Evolutionary conservation across 2,113 vertebrate species (phyloP).

Genomic region (Oxyura jamaicensis): DNA sequence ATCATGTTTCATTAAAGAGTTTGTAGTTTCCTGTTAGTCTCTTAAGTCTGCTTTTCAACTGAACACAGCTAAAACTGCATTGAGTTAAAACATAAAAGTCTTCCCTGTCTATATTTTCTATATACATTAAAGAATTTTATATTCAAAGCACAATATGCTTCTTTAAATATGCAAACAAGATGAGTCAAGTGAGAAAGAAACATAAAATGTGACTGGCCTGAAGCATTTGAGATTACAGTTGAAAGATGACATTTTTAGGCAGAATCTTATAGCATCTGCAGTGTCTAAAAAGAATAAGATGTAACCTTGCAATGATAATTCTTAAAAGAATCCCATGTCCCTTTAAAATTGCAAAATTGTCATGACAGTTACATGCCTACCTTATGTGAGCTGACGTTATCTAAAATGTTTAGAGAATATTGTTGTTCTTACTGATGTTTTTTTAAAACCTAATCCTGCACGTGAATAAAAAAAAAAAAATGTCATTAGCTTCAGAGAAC

Average conservation of each 20-base stretch:
- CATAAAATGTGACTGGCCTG: neutral
- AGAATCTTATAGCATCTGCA: neutral
- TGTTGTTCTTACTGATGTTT: neutral
- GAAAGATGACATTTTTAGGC: neutral
- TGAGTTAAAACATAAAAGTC: neutral
- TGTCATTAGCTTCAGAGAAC: neutral
- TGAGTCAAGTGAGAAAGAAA: neutral
- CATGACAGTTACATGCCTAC: neutral
- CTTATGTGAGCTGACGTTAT: neutral
- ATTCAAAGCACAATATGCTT: neutral
- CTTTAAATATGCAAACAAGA: neutral
- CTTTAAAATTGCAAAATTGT: neutral
- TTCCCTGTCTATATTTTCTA: neutral
- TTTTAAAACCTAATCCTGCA: neutral
- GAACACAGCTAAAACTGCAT: neutral
- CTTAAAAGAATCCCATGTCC: neutral
- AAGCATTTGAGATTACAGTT: neutral
- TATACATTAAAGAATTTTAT: neutral
- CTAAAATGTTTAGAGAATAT: neutral
- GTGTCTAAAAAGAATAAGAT: neutral
- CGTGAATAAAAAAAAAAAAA: no score
- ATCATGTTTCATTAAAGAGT: neutral
- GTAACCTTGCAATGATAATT: neutral
- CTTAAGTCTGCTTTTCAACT: neutral
- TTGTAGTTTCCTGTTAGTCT: neutral